Evolutionary conservation across 2,888 invertebrate genomes (phyloP), one percentile per base, ranked within the genome.

Genomic region (Mimumesa dahlbomi): DNA sequence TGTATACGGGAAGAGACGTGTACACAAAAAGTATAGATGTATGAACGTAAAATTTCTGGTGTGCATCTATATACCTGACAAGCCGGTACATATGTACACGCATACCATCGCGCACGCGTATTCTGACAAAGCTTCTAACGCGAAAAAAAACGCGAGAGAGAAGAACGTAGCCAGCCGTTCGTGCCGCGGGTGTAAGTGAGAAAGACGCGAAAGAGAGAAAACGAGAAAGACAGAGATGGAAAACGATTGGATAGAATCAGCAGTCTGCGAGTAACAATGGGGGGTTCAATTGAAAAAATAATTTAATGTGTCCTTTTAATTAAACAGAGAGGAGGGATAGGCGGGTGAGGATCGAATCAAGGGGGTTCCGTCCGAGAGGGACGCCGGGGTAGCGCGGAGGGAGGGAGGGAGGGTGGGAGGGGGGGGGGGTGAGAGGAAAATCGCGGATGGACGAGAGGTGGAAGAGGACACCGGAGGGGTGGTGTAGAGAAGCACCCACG

Each of bases 271-370:
- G 85, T 88, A 88, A 88, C 88, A 88, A 88, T 88, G 85, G 86
- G 82, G 84, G 87, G 86, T 87, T 87, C 86, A 86, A 87, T 88
- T 87, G 87, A 88, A 88, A 88, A 89, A 87, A 87, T 87, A 89
- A 88, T 88, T 88, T 88, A 88, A 89, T 87, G 88, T 88, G 87
- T 88, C 85, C 85, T 86, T 87, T 88, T 88, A 88, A 88, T 88
- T 87, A 87, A 88, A 88, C 85, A 86, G 86, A 87, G 87, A 86
- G 85, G 86, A 81, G 78, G 82, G 83, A 83, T 77, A 82, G 82
- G 75, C 81, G 83, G 81, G 82, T 82, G 82, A 83, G 84, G 80
- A 77, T 75, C 78, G 80, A 79, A 82, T 77, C 52, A 48, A 22
- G 19, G 56, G 45, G 31, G 29, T n/a, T n/a, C n/a, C n/a, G n/a